phyloP scores from a whole-genome alignment of 2,888 invertebrate genomes.

The Beris morrisii region DNA sequence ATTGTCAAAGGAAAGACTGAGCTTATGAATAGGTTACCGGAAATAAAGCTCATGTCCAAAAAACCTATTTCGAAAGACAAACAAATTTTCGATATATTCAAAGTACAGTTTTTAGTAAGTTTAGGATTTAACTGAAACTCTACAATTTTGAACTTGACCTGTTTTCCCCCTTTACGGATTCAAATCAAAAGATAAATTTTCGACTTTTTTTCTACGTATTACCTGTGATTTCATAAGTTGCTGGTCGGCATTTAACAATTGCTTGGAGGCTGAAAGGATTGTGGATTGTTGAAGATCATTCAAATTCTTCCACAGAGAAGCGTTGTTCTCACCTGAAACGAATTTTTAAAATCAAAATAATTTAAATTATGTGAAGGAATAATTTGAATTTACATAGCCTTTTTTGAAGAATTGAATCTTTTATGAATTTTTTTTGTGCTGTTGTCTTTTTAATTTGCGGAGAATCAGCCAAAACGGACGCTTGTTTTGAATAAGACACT shows the following conservation, averaged over 20 bases:
- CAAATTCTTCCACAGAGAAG: slow-evolving; percentile 9
- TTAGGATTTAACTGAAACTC: too few relatives aligned
- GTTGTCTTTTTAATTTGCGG: background rate
- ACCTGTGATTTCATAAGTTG: slow-evolving; percentile 23
- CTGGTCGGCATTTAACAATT: slow-evolving; percentile 13
- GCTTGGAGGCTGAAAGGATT: slow-evolving; percentile 3
- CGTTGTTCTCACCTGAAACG: slow-evolving; percentile 10
- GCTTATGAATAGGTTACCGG: too few relatives aligned
- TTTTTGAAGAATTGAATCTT: slow-evolving; percentile 7
- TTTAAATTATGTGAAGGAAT: background rate
- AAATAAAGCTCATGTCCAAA: too few relatives aligned
- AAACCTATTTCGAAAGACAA: too few relatives aligned
- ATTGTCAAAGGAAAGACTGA: too few relatives aligned
- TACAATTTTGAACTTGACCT: too few relatives aligned
- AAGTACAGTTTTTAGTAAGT: too few relatives aligned
- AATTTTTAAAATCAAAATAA: background rate
- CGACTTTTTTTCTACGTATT: background rate
- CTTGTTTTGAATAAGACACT: background rate
- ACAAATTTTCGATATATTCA: too few relatives aligned
- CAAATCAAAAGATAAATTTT: too few relatives aligned
- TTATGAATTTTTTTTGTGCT: background rate
- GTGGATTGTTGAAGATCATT: slow-evolving; percentile 8
- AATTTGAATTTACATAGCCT: slow-evolving; percentile 1
- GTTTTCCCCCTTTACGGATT: too few relatives aligned
- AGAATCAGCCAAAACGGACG: background rate